Conservation (phyloP, 2,888 invertebrate species). For the Cheilosia vernalis region DNA sequence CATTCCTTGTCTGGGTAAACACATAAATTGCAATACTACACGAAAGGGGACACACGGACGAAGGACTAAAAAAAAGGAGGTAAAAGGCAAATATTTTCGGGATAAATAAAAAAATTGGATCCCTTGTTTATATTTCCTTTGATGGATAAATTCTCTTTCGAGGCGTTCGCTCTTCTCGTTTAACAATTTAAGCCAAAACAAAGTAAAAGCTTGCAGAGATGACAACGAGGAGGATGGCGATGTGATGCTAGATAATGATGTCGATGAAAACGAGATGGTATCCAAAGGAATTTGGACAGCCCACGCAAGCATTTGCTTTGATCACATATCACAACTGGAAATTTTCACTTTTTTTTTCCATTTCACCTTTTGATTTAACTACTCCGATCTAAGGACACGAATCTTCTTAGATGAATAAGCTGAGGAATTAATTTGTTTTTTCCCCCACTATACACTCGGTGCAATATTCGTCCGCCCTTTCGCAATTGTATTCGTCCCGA, state of each 20-base stretch:
- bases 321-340: not conserved
- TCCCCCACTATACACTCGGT: constrained; percentile 10
- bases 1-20: constrained; percentile 59
- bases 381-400: not conserved
- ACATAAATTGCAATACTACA: constrained; percentile 64
- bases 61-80: not conserved
- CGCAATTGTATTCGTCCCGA: constrained; percentile 57
- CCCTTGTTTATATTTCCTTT: constrained; percentile 59
- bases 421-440: not conserved
- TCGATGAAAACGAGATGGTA: constrained; percentile 23
- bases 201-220: constrained; percentile 57
- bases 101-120: constrained; percentile 19
- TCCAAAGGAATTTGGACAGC: constrained; percentile 4
- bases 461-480: constrained; percentile 53
- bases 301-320: constrained; percentile 15
- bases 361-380: not conserved
- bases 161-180: constrained; percentile 45
- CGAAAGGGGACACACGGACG: constrained; percentile 9
- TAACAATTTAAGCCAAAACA: constrained; percentile 47
- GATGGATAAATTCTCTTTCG: constrained; percentile 26
- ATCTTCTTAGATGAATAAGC: not conserved
- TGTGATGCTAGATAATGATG: constrained; percentile 14
- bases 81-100: constrained; percentile 33
- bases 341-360: not conserved
- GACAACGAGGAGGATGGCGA: constrained; percentile 16